These are phyloP conservation scores for Rutpela maculata DNA, from an alignment of 2,888 invertebrate genomes.

Conservation along the genomic window DNA sequence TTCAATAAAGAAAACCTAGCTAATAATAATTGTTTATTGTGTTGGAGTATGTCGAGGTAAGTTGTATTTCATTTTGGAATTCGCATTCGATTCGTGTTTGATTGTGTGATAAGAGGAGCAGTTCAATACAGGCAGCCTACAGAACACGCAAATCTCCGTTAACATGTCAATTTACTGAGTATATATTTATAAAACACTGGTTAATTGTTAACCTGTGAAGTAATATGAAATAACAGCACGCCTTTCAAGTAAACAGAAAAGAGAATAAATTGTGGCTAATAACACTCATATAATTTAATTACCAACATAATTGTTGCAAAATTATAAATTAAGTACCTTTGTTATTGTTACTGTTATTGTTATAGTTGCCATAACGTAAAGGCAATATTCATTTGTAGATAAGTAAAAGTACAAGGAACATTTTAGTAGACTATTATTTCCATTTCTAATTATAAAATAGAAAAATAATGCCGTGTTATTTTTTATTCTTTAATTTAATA, in stretches of 20 bases:
- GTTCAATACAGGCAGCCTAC: conserved; percentile 20
- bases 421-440: not conserved
- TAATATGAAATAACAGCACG: not conserved
- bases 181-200: not conserved
- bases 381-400: not conserved
- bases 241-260: not conserved
- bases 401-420: not conserved
- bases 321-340: not conserved
- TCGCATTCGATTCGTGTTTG: conserved; percentile 13
- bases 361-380: not conserved
- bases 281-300: not conserved
- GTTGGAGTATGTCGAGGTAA: not conserved
- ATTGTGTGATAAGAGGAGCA: conserved; percentile 18
- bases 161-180: conserved; percentile 42
- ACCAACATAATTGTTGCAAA: not conserved
- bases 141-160: conserved; percentile 36
- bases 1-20: not conserved
- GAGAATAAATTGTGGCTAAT: not conserved
- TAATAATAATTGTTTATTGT: not conserved
- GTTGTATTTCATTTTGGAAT: conserved; percentile 20
- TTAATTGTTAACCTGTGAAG: not conserved
- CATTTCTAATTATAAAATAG: not conserved
- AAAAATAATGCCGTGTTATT: not conserved
- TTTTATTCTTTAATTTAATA: too few species aligned
- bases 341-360: not conserved